Evolutionary conservation across 2,888 invertebrate genomes (phyloP).

Genomic region (Perizoma affinitatum): DNA sequence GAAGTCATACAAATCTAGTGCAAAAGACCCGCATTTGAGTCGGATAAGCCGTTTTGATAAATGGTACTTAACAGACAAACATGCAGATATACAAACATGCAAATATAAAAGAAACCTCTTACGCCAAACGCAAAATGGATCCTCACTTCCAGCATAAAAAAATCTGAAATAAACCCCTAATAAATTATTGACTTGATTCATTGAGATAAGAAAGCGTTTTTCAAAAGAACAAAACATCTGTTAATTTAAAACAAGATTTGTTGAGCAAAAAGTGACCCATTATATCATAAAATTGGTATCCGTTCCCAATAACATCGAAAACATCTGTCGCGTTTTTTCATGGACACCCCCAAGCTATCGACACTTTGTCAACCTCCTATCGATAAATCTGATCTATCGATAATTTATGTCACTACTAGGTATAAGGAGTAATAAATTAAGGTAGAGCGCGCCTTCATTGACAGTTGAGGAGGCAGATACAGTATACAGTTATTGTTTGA

Average conservation of each 20-base stretch:
- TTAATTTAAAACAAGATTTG: constrained; percentile 1
- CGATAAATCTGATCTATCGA: constrained; percentile 27
- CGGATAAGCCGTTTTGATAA: too few species aligned
- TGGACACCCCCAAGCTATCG: constrained; percentile 26
- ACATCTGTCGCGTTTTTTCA: constrained; percentile 32
- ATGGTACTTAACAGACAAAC: too few species aligned
- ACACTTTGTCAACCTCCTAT: constrained; percentile 34
- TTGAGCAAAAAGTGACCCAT: neutral
- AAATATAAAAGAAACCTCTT: too few species aligned
- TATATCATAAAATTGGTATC: constrained; percentile 12
- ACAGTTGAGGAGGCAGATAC: too few species aligned
- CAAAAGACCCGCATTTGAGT: too few species aligned
- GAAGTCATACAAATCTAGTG: too few species aligned
- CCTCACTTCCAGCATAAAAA: too few species aligned
- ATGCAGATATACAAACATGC: too few species aligned
- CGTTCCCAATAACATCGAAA: constrained; percentile 13
- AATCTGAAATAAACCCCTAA: too few species aligned
- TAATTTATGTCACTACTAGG: constrained; percentile 8
- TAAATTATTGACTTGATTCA: too few species aligned
- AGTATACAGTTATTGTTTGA: too few species aligned
- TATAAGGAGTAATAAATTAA: constrained; percentile 4
- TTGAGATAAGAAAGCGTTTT: neutral
- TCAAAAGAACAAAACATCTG: neutral
- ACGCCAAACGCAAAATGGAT: too few species aligned
- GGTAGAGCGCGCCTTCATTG: neutral